Base-by-base conservation (phyloP, 2,888 invertebrate genomes). In the Mimachlamys varia region DNA sequence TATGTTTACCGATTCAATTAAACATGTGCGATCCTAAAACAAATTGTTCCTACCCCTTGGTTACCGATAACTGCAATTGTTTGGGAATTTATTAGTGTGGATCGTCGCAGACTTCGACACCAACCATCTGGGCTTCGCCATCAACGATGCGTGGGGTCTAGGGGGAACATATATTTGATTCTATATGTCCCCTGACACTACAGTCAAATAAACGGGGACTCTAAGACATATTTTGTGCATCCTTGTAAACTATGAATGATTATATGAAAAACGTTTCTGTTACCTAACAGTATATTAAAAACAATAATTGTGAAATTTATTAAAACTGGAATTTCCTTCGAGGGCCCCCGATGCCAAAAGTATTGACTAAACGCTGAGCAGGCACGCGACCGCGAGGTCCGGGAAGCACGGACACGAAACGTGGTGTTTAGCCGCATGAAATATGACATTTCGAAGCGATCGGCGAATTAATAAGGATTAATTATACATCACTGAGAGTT, bases 1-100 rank as follows among this genome's bases (percentile, higher is more conserved):
- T 76, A 58, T 90, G 90, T 90, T 90, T 90, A 88, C 88, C 19
- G 88, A 90, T 90, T 90, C 90, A 90, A 90, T 90, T 90, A 90
- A 90, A 90, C 58, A 88, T 88, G 90, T 44, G 49, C 58, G 37
- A 90, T 90, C 90, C 44, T 55, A 37, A 49, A 90, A 90, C 88
- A 90, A 90, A 90, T 90, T 90, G 88, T 90, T 88, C 13, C 37
- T 58, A 90, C 90, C 53, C 44, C 88, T 88, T 90, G 88, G 90
- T 88, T 88, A 90, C 90, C 88, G 88, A 88, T 90, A 88, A 90
- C 53, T 88, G 88, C 88, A 90, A 90, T 90, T 90, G 90, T 90
- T 88, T 62, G 90, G 90, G 90, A 90, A 90, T 90, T 90, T 90
- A 90, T 90, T 90, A 90, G 88, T 62, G 55, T 88, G 88, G 62